Evolutionary conservation across 2,113 vertebrate species (phyloP).

Genomic region (Pongo pygmaeus): DNA sequence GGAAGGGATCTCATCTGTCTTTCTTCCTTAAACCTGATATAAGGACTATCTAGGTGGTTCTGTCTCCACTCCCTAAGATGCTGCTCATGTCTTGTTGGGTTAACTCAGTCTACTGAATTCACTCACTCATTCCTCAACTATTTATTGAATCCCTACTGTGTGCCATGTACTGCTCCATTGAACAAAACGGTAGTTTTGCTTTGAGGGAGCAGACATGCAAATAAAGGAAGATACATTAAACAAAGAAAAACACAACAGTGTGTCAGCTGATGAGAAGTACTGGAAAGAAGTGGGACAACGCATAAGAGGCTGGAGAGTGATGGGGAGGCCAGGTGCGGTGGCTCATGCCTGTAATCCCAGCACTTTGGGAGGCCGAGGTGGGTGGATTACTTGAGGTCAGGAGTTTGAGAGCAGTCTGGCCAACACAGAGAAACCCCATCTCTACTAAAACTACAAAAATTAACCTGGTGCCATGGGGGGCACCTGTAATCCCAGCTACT

Average conservation of each 20-base stretch:
- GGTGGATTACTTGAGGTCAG: no score
- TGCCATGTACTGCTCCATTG: neutral
- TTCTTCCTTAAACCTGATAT: neutral
- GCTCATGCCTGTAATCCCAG: no score
- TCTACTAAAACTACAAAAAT: no score
- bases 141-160: neutral
- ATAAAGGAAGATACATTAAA: neutral
- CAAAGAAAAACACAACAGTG: neutral
- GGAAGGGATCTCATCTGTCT: neutral
- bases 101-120: neutral
- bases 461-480: no score
- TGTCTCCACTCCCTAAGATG: neutral
- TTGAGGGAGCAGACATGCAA: neutral
- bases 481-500: no score
- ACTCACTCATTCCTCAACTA: neutral
- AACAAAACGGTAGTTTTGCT: neutral
- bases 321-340: rapidly evolving
- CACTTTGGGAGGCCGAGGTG: no score
- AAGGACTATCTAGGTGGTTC: neutral
- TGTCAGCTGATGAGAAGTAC: rapidly evolving
- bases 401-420: no score
- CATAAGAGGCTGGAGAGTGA: neutral
- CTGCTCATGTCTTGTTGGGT: neutral
- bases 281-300: neutral
- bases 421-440: no score